phyloP scores from a whole-genome alignment of 2,113 vertebrate genomes.

The Oryzias javanicus region DNA sequence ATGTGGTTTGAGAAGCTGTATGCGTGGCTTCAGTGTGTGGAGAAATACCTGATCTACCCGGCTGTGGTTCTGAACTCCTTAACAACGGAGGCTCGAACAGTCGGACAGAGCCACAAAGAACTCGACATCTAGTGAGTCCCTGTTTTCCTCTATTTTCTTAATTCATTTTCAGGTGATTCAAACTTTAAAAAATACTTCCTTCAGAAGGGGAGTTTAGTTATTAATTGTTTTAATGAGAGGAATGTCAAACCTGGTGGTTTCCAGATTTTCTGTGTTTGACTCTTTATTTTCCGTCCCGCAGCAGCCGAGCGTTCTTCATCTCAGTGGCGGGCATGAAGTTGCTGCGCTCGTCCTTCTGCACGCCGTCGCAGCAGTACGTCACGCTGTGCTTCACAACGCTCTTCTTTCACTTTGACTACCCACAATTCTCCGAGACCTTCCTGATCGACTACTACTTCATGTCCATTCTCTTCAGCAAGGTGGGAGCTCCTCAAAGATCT shows the following conservation, averaged over 20 bases:
- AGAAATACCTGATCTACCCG: slow-evolving; percentile 89
- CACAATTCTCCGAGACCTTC: slow-evolving; percentile 87
- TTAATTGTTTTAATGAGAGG: too few relatives aligned
- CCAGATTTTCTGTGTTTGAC: not conserved
- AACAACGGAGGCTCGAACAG: slow-evolving; percentile 82
- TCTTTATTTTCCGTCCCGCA: slow-evolving; percentile 31
- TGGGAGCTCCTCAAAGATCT: slow-evolving; percentile 29
- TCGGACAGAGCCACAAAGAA: slow-evolving; percentile 82
- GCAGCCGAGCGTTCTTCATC: slow-evolving; percentile 86
- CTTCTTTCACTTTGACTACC: slow-evolving; percentile 91
- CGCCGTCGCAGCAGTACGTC: slow-evolving; percentile 86
- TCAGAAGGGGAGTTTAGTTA: too few relatives aligned
- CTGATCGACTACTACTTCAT: slow-evolving; percentile 90
- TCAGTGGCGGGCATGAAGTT: slow-evolving; percentile 89
- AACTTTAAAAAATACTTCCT: too few relatives aligned
- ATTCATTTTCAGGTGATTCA: too few relatives aligned
- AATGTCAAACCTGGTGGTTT: not conserved
- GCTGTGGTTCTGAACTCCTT: slow-evolving; percentile 89
- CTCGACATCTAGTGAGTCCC: slow-evolving; percentile 84
- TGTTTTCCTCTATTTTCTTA: slow-evolving; percentile 7
- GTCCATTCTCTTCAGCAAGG: slow-evolving; percentile 92
- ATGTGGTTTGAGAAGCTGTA: slow-evolving; percentile 95
- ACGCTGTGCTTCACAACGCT: slow-evolving; percentile 89
- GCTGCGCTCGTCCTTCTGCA: slow-evolving; percentile 86
- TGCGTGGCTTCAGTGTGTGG: slow-evolving; percentile 86